A percentile compares a stretch with the other conserved stretches of the same genome.
phyloP scores from a whole-genome alignment of 1,140 invertebrate species.

The Eriocheir sinensis region DNA sequence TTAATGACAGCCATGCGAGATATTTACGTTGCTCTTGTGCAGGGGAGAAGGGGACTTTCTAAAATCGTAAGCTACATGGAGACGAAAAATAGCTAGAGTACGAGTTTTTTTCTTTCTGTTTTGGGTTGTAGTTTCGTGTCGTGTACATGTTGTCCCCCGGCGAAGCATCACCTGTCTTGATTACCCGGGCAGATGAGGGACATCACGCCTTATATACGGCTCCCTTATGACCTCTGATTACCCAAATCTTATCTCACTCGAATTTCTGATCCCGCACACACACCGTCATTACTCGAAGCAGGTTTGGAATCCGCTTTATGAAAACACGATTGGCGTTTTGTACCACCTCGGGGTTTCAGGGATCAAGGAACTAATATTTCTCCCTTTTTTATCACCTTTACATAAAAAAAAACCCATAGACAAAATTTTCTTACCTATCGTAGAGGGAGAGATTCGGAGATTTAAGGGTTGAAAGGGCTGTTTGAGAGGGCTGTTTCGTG shows the following conservation, averaged over 20 bases:
- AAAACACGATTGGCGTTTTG: background rate
- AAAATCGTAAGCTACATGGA: background rate
- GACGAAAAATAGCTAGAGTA: background rate
- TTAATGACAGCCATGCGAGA: background rate
- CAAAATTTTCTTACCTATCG: background rate
- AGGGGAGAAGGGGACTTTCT: background rate
- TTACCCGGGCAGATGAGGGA: background rate
- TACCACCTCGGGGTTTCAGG: background rate
- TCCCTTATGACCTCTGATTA: slow-evolving; percentile 23
- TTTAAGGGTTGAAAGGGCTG: too few relatives aligned
- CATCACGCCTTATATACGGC: slow-evolving; percentile 10
- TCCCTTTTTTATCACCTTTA: background rate
- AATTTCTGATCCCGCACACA: slow-evolving; percentile 24
- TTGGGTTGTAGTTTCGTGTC: background rate
- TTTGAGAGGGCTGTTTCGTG: background rate
- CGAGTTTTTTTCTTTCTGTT: background rate
- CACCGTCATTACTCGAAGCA: slow-evolving; percentile 10
- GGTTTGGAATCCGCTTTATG: slow-evolving; percentile 5
- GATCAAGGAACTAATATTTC: background rate
- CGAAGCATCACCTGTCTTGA: background rate
- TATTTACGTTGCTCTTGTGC: too few relatives aligned
- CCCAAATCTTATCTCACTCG: slow-evolving; percentile 11
- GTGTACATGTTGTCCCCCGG: background rate
- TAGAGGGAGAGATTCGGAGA: too few relatives aligned
- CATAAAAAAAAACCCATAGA: background rate